phyloP scores from a whole-genome alignment of 2,888 invertebrate species.

The Mactromeris polynyma region DNA sequence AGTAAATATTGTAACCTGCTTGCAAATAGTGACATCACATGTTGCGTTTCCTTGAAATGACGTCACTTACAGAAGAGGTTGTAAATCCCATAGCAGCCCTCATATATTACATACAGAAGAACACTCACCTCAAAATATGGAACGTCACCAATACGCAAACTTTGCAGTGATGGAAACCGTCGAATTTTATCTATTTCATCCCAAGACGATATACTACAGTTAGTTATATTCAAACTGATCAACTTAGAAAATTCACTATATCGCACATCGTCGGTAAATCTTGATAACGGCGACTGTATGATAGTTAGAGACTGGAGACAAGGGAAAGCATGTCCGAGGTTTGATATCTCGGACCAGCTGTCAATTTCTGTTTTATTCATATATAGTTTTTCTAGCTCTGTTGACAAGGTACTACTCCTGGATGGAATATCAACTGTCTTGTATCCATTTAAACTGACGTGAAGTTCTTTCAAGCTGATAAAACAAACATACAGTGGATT shows the following conservation, averaged over 20 bases:
- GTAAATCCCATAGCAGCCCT: too few relatives aligned
- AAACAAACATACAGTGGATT: conserved; percentile 65
- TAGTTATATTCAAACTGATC: conserved; percentile 91
- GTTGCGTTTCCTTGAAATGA: too few relatives aligned
- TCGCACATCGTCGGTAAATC: conserved; percentile 55
- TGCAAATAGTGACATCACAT: too few relatives aligned
- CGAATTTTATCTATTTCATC: conserved; percentile 95
- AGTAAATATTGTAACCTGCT: too few relatives aligned
- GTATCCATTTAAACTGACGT: conserved; percentile 94
- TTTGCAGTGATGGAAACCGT: conserved; percentile 93
- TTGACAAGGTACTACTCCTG: conserved; percentile 85
- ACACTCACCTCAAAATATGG: conserved; percentile 89
- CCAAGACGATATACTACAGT: conserved; percentile 94
- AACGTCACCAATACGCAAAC: conserved; percentile 93
- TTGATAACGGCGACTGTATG: conserved; percentile 83
- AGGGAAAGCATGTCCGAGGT: conserved; percentile 95
- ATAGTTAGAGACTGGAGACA: conserved; percentile 94
- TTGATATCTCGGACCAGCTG: conserved; percentile 94
- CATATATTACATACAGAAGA: too few relatives aligned
- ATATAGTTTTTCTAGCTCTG: conserved; percentile 92
- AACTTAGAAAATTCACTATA: conserved; percentile 89
- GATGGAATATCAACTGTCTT: conserved; percentile 80
- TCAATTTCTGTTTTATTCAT: conserved; percentile 95
- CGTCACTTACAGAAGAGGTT: too few relatives aligned
- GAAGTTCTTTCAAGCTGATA: conserved; percentile 93